A percentile compares a stretch with the other conserved stretches of the same genome.
phyloP scores from a whole-genome alignment of 2,797 vertebrate genomes.

The Chelidonichthys spinosus region DNA sequence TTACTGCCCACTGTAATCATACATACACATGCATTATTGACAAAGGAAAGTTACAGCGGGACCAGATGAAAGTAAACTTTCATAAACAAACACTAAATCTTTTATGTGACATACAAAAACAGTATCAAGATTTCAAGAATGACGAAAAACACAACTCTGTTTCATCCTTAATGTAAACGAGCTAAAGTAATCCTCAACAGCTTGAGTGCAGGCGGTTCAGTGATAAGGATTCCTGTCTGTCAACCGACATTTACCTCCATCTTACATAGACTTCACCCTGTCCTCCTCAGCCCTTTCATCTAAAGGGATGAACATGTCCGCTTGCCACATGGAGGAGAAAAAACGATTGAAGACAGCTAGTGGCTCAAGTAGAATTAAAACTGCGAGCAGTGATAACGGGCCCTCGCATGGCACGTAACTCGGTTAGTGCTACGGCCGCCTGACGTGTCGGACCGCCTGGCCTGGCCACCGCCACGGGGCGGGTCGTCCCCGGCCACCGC shows the following conservation, averaged over 20 bases:
- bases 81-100: neutral
- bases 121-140: neutral
- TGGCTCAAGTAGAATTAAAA: neutral
- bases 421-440: too few species aligned
- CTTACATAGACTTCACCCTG: conserved; percentile 7
- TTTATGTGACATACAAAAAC: conserved; percentile 1
- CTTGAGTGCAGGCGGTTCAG: conserved; percentile 27
- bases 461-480: too few species aligned
- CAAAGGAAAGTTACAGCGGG: neutral
- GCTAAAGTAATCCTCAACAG: conserved; percentile 28
- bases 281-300: conserved; percentile 4
- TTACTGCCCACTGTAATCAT: neutral
- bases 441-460: too few species aligned
- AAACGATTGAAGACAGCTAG: conserved; percentile 6
- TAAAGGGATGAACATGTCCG: conserved; percentile 1
- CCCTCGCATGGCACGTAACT: too few species aligned
- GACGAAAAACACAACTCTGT: neutral
- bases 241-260: conserved; percentile 21
- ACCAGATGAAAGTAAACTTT: neutral
- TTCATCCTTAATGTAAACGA: conserved; percentile 34
- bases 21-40: conserved; percentile 5
- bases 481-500: too few species aligned
- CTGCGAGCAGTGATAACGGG: too few species aligned
- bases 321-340: neutral
- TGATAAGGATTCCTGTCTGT: conserved; percentile 10